phyloP scores from a whole-genome alignment of 2,797 vertebrate species.

The Ptychobarbus kaznakovi region DNA sequence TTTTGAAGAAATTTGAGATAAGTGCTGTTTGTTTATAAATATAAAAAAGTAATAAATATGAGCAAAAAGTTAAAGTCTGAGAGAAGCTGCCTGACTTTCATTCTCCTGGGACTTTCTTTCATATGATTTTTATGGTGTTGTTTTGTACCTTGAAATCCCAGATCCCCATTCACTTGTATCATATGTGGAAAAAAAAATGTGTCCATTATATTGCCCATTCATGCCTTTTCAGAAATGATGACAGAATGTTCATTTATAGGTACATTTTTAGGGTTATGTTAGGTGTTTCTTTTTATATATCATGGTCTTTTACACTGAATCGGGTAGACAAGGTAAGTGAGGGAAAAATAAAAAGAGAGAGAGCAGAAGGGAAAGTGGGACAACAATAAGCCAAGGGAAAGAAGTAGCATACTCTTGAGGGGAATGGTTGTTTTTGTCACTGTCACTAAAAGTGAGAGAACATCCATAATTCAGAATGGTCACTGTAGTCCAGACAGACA shows the following conservation, averaged over 20 bases:
- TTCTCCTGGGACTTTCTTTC: background rate
- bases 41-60: background rate
- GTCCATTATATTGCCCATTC: background rate
- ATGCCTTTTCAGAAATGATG: background rate
- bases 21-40: background rate
- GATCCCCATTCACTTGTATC: background rate
- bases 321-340: slow-evolving; percentile 30
- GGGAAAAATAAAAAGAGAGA: background rate
- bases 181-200: background rate
- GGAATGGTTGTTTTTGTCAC: slow-evolving; percentile 48
- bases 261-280: background rate
- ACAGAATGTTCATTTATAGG: background rate
- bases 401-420: slow-evolving; percentile 34
- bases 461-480: slow-evolving; percentile 58
- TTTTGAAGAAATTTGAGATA: slow-evolving; percentile 6
- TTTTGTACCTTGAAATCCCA: background rate
- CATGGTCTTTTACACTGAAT: slow-evolving; percentile 13
- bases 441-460: slow-evolving; percentile 56
- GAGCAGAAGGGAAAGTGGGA: slow-evolving; percentile 32
- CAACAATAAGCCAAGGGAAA: slow-evolving; percentile 10
- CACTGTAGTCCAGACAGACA: slow-evolving; percentile 34
- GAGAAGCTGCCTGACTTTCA: background rate
- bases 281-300: slow-evolving; percentile 28
- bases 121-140: background rate
- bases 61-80: background rate